Base-by-base conservation (phyloP, 1,140 invertebrate species). In the Acromyrmex echinatior region DNA sequence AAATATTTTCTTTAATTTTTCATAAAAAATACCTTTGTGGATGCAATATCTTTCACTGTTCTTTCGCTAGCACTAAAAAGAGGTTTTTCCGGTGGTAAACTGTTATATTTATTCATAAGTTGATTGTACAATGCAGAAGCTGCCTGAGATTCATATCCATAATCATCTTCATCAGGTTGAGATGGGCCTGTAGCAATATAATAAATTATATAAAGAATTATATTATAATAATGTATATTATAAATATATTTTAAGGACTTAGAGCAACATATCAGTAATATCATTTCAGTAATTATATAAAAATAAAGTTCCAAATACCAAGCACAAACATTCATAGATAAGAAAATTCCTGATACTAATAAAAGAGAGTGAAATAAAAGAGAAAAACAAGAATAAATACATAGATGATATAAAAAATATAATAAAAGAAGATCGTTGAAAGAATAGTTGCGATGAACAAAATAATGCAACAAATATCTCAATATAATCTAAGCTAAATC, bases 161-260 rank as follows among this genome's bases (percentile, higher is more conserved):
- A 99, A 93, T 99, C 98, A 96, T 99, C 98, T 94, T 98, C 98
- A 92, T 98, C 98, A 0, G 97, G 97, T 91, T 98, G 98, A n/a
- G 96, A 96, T 6, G 96, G 96, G 25, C 97, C 97, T 96, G 84
- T 86, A 74, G 62, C 5, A 80, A 58, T 73, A 39, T 35, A 35
- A 35, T 35, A 6, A 35, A 53, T 45, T 0, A 28, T 31, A n/a
- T 35, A 49, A 45, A 51, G 21, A 58, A 21, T 58, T 14, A 63
- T 51, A n/a, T 6, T 56, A n/a, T n/a, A 3, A n/a, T 25, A 51
- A 53, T 66, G 3, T 35, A 65, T 18, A 3, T 21, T 16, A 16
- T 2, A 25, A 45, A 63, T 51, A 51, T 49, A 28, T 18, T 53
- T 66, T 21, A 25, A n/a, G 3, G 21, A 21, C 9, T 21, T 70